Base-by-base conservation (phyloP, 23 tunicate species). In the Trididemnum nubilum region DNA sequence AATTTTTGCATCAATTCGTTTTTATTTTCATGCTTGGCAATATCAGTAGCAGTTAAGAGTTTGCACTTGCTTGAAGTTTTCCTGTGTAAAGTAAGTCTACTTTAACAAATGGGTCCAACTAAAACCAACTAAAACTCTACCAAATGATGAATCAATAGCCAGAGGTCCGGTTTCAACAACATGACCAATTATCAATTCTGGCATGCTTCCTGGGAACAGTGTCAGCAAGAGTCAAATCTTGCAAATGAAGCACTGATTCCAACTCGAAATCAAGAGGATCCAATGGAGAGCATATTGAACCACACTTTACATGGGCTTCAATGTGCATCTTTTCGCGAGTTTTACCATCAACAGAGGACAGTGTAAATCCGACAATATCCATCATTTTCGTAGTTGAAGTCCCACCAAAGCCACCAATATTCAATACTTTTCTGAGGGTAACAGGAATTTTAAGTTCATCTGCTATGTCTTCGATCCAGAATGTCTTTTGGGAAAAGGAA, bases 21-120 rank as follows among this genome's bases (percentile, higher is more conserved):
- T 5, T 9, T 5, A 5, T 25, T 64, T n/a, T n/a, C n/a, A n/a
- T n/a, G n/a, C n/a, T n/a, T 28, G 19, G 32, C 9, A 64, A 28
- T 12, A 64, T 26, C 71, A 9, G 30, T 5, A 25, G 32, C 71
- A 25, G 32, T 9, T 7, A 64, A 19, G 9, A 26, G 32, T 9
- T 7, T 7, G 71, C 32, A 64, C 19, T 64, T 26, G 19, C 19
- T 64, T 7, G 9, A 26, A 64, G 5, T 28, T 12, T 5, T 26
- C 19, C 21, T 26, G 7, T 12, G 9, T 25, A 64, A n/a, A n/a
- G n/a, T n/a, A n/a, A n/a, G n/a, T n/a, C n/a, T n/a, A n/a, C n/a
- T n/a, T n/a, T n/a, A n/a, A n/a, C n/a, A n/a, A n/a, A n/a, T n/a
- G 71, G 71, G 71, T 26, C 71, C 71, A 64, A 22, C 71, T 28